Conservation (phyloP, 2,888 invertebrate genomes). For the Monochamus alternatus region DNA sequence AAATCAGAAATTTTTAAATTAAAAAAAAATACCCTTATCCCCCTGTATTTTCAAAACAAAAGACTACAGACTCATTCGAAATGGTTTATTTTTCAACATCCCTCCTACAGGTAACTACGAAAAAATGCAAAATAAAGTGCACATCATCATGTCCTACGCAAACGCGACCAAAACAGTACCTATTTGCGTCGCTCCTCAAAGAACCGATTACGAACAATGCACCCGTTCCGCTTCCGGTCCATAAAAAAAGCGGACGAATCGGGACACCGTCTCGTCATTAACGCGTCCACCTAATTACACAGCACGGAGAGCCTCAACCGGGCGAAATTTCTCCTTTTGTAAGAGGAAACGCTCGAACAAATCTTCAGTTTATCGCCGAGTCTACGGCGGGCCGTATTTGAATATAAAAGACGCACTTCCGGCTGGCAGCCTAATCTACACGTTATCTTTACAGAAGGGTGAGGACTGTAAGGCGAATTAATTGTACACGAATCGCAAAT, state of each 20-base stretch:
- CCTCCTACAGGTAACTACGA: too few species aligned
- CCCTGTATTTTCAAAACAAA: too few species aligned
- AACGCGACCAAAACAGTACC: background rate
- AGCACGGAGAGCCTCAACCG: background rate
- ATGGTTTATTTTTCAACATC: too few species aligned
- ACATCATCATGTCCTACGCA: too few species aligned
- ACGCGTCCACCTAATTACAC: slow-evolving; percentile 20
- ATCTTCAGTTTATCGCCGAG: slow-evolving; percentile 27
- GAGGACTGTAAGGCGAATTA: slow-evolving; percentile 30
- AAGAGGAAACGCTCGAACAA: slow-evolving; percentile 27
- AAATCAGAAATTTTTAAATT: too few species aligned
- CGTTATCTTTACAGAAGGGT: slow-evolving; percentile 27
- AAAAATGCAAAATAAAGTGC: too few species aligned
- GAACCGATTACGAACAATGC: background rate
- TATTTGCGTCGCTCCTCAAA: background rate
- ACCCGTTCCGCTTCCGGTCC: slow-evolving; percentile 7
- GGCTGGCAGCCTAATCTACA: slow-evolving; percentile 29
- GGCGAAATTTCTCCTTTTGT: slow-evolving; percentile 32
- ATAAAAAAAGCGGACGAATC: slow-evolving; percentile 3
- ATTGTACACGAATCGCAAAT: slow-evolving; percentile 3
- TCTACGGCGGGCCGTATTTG: slow-evolving; percentile 21
- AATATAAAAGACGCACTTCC: slow-evolving; percentile 32
- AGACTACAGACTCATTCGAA: too few species aligned
- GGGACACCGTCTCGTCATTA: slow-evolving; percentile 5
- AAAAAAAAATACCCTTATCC: too few species aligned